Percentiles rank a stretch among this genome's conserved stretches.
These are phyloP conservation scores for Monomorium pharaonis DNA, from an alignment of 1,140 invertebrate species.

Conservation along the genomic window DNA sequence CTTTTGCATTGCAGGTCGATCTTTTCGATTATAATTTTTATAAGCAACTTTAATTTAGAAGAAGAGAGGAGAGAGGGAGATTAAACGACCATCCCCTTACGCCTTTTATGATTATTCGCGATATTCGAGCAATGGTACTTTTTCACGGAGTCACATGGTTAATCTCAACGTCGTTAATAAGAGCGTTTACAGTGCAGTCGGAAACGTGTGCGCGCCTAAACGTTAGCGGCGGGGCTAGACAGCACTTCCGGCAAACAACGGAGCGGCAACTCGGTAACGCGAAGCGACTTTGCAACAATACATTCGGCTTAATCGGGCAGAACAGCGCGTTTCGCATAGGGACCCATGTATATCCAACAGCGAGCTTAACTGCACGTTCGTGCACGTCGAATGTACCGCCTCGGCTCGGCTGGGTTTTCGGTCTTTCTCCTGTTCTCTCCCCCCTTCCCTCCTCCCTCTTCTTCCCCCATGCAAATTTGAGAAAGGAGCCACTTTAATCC, in stretches of 20 bases:
- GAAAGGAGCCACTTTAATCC: background rate
- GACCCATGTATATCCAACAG: slow-evolving; percentile 5
- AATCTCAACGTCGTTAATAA: slow-evolving; percentile 16
- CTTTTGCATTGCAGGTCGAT: background rate
- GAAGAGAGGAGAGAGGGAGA: background rate
- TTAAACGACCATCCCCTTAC: background rate
- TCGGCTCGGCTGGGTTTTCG: background rate
- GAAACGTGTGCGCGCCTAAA: slow-evolving; percentile 11
- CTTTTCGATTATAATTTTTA: background rate
- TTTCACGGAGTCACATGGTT: background rate
- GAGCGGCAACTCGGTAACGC: slow-evolving; percentile 24
- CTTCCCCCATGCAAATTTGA: background rate
- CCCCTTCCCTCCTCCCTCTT: too few species aligned
- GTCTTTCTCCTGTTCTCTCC: background rate
- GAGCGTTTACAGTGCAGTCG: background rate
- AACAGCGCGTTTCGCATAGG: slow-evolving; percentile 44
- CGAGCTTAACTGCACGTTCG: slow-evolving; percentile 23
- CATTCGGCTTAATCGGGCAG: slow-evolving; percentile 62
- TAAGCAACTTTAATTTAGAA: background rate
- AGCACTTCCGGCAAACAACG: slow-evolving; percentile 55
- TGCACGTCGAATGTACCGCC: slow-evolving; percentile 33
- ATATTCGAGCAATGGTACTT: background rate
- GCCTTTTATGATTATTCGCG: background rate
- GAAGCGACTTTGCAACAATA: slow-evolving; percentile 56
- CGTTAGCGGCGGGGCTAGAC: slow-evolving; percentile 23